Evolutionary conservation across 2,888 invertebrate species (phyloP), one percentile per base, ranked within the genome.

Genomic region (Helobdella robusta): DNA sequence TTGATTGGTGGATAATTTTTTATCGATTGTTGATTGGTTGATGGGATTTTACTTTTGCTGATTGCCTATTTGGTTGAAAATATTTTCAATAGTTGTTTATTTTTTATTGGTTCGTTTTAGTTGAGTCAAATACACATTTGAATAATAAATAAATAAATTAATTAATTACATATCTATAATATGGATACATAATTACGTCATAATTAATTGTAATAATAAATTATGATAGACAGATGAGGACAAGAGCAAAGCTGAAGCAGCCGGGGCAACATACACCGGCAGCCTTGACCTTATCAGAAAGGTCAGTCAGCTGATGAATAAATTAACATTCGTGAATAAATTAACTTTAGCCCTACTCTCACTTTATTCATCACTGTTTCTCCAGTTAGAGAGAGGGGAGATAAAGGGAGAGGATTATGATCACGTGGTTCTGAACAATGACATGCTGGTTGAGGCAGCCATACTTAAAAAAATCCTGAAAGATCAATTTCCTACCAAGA

Each of bases 251-350:
- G 75, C 76, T n/a, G 50, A 66, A 48, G 65, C 71, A 36, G 54
- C 71, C 20, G 75, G 75, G 30, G 75, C 74, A n/a, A 40, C 59
- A 3, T 68, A 67, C 56, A 70, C 69, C 36, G 76, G 76, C 40
- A 74, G 73, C 18, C 63, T 63, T n/a, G 74, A 74, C 1, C 61
- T 76, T 0, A 66, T 75, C 6, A 70, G 70, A 66, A 66, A 68
- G 73, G 76, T 75, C 68, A 66, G 66, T 58, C 5, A 28, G 6
- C 15, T 18, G 1, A 50, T 18, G 11, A n/a, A 56, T 30, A 6
- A 6, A 50, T 50, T 11, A 50, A 50, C 23, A n/a, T 50, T 11
- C 50, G 23, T 50, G 20, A 6, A 50, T 6, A 40, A 11, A 40
- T 40, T n/a, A 11, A 40, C 11, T 40, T 15, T 40, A 40, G n/a